phyloP scores from a whole-genome alignment of 2,888 invertebrate species.

The Heliothis peltigera region DNA sequence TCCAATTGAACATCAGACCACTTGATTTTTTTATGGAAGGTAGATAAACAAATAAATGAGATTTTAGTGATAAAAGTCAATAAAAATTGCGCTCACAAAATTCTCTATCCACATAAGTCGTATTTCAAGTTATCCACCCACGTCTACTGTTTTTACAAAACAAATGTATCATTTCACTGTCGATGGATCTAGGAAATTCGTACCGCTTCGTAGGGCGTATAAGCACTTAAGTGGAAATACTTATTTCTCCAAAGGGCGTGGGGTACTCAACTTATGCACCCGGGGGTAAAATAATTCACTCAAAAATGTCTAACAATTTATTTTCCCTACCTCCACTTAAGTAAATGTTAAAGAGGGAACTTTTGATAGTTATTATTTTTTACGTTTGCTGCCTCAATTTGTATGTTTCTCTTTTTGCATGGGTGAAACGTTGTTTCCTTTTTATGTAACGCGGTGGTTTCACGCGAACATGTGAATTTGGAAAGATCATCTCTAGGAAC shows the following conservation, averaged over 20 bases:
- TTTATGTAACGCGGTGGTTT: slow-evolving; percentile 32
- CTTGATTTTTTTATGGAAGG: slow-evolving; percentile 44
- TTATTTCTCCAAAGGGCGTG: slow-evolving; percentile 62
- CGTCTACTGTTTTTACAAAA: background rate
- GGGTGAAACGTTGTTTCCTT: slow-evolving; percentile 41
- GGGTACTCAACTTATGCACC: slow-evolving; percentile 73
- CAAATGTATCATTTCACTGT: background rate
- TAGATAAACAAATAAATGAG: slow-evolving; percentile 16
- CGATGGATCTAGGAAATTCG: slow-evolving; percentile 8
- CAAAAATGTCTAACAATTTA: slow-evolving; percentile 75
- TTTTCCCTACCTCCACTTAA: slow-evolving; percentile 65
- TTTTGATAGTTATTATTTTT: slow-evolving; percentile 64
- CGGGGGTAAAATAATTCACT: slow-evolving; percentile 75
- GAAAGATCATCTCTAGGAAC: background rate
- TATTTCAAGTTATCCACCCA: too few species aligned
- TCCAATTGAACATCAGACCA: slow-evolving; percentile 54
- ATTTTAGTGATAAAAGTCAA: slow-evolving; percentile 14
- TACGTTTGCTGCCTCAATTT: slow-evolving; percentile 56
- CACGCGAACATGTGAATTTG: background rate
- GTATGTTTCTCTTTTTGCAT: slow-evolving; percentile 30
- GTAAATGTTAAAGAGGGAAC: slow-evolving; percentile 69
- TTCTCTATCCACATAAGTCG: too few species aligned
- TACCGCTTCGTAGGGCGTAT: slow-evolving; percentile 25
- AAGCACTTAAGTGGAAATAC: slow-evolving; percentile 50
- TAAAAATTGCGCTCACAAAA: too few species aligned